Percentiles rank a stretch among this genome's conserved stretches.
Conservation (phyloP, 2,797 vertebrate genomes). For the Pseudotriccus pelzelni region DNA sequence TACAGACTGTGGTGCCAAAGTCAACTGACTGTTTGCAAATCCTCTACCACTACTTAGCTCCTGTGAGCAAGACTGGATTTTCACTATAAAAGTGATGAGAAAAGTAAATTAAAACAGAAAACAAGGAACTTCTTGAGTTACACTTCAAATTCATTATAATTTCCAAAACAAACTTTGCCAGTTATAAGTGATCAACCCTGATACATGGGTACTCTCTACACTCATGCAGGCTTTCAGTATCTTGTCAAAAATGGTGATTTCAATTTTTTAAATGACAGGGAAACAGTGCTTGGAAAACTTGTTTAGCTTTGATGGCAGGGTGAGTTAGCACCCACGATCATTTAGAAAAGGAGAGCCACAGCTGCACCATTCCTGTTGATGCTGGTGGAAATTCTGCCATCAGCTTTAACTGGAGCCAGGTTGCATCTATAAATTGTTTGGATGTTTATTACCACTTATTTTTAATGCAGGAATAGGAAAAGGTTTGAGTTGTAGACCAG, state of each 20-base stretch:
- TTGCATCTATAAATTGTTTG: background rate
- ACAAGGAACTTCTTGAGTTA: background rate
- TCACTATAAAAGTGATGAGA: background rate
- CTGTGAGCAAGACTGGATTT: background rate
- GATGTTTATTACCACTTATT: background rate
- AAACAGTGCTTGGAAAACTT: background rate
- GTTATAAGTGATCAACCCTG: background rate
- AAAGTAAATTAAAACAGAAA: background rate
- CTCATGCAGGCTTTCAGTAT: background rate
- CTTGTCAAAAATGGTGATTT: background rate
- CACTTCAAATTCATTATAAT: background rate
- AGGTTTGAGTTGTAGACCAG: background rate
- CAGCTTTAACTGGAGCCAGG: background rate
- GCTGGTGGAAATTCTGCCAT: background rate
- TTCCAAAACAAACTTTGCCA: background rate
- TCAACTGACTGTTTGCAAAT: background rate
- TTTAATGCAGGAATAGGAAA: background rate
- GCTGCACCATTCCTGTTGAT: background rate
- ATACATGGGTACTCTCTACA: background rate
- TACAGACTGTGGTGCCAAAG: background rate
- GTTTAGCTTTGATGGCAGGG: background rate
- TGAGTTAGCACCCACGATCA: fast-evolving
- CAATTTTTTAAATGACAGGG: background rate
- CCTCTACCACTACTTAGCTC: background rate
- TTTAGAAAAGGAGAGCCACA: background rate